phyloP scores from a whole-genome alignment of 2,888 invertebrate species.

The Erebia epiphron region DNA sequence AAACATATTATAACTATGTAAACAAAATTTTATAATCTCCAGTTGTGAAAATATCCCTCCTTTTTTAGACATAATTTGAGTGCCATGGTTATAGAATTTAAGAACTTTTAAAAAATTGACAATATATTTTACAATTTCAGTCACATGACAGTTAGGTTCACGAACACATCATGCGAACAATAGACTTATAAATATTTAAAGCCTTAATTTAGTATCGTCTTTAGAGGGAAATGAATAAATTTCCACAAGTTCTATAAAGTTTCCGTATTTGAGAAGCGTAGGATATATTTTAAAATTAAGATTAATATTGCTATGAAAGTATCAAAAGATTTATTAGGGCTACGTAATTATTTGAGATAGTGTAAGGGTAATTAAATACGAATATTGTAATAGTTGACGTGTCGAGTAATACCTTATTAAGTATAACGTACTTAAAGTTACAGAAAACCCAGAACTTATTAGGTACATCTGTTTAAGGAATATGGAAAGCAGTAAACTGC shows the following conservation, averaged over 20 bases:
- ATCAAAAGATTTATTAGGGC: slow-evolving; percentile 76
- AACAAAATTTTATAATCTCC: slow-evolving; percentile 48
- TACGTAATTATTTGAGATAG: slow-evolving; percentile 67
- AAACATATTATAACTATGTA: slow-evolving; percentile 34
- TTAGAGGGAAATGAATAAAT: slow-evolving; percentile 27
- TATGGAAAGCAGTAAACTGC: slow-evolving; percentile 56
- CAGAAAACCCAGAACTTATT: slow-evolving; percentile 44
- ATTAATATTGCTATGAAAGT: slow-evolving; percentile 57
- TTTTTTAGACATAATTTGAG: slow-evolving; percentile 78
- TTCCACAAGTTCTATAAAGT: slow-evolving; percentile 29
- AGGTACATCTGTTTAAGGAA: slow-evolving; percentile 19
- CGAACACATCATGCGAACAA: slow-evolving; percentile 31
- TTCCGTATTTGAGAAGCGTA: slow-evolving; percentile 45
- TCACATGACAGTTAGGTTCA: slow-evolving; percentile 29
- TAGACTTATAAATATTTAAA: slow-evolving; percentile 30
- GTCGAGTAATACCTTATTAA: slow-evolving; percentile 51
- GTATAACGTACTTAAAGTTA: slow-evolving; percentile 67
- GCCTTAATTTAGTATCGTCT: slow-evolving; percentile 40
- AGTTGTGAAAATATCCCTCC: slow-evolving; percentile 81
- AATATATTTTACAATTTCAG: slow-evolving; percentile 66
- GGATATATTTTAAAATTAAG: slow-evolving; percentile 47
- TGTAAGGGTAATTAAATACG: slow-evolving; percentile 65
- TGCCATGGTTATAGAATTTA: slow-evolving; percentile 78
- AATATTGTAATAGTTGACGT: slow-evolving; percentile 45
- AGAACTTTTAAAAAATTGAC: slow-evolving; percentile 72